phyloP scores from a whole-genome alignment of 2,113 vertebrate species.

The Carassius carassius region DNA sequence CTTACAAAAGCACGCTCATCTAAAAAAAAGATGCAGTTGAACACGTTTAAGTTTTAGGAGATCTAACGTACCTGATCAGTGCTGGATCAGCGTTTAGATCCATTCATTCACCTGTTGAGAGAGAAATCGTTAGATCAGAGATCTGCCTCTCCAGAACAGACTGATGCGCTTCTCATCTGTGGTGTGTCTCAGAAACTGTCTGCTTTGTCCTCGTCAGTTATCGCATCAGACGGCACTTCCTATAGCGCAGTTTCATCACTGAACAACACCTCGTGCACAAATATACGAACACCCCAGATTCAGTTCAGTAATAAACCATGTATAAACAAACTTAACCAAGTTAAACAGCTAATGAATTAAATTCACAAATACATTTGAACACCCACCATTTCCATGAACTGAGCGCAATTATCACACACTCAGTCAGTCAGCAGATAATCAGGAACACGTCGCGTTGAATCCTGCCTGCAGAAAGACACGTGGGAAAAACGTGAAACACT shows the following conservation, averaged over 20 bases:
- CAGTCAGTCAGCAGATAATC: not conserved
- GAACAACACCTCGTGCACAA: constrained; percentile 22
- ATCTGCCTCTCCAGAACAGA: not conserved
- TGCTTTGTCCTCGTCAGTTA: constrained; percentile 70
- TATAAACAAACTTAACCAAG: not conserved
- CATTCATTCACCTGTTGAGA: not conserved
- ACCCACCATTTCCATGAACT: not conserved
- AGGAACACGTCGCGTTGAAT: not conserved
- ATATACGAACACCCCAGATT: no score
- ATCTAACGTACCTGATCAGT: not conserved
- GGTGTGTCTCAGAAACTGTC: constrained; percentile 66
- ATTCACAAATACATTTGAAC: fast-evolving
- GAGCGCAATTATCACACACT: fast-evolving
- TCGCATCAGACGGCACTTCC: constrained; percentile 80
- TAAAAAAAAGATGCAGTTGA: not conserved
- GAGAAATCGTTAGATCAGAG: not conserved
- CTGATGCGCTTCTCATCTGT: not conserved
- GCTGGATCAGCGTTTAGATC: not conserved
- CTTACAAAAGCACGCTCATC: not conserved
- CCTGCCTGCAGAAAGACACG: not conserved
- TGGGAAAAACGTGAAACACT: no score
- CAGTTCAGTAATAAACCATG: no score
- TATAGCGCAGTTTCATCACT: constrained; percentile 70
- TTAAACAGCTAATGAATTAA: not conserved
- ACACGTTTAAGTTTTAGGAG: not conserved